Evolutionary conservation across 2,888 invertebrate genomes (phyloP).

Genomic region (Aphidoletes aphidimyza): DNA sequence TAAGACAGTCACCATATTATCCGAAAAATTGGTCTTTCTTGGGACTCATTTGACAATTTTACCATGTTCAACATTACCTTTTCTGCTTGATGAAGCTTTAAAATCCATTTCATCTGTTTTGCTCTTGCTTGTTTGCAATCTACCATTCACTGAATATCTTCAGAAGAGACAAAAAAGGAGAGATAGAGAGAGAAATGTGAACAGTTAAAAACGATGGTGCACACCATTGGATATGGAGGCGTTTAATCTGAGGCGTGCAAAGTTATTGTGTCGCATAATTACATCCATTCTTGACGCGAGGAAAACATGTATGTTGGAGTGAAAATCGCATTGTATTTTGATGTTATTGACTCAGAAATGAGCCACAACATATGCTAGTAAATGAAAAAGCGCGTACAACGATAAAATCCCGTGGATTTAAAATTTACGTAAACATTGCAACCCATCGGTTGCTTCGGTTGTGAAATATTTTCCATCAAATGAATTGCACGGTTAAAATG

Average conservation of each 20-base stretch:
- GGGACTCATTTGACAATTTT: constrained; percentile 40
- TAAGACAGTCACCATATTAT: neutral
- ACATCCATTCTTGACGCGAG: neutral
- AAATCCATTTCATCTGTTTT: constrained; percentile 26
- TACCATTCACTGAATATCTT: neutral
- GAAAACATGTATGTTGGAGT: neutral
- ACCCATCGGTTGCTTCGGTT: too few species aligned
- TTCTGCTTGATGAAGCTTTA: constrained; percentile 3
- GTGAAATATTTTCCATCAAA: too few species aligned
- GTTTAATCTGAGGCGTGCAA: constrained; percentile 2
- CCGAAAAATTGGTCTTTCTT: constrained; percentile 34
- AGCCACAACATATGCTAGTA: constrained; percentile 30
- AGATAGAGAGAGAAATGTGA: too few species aligned
- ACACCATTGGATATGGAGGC: neutral
- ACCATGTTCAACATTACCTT: constrained; percentile 43
- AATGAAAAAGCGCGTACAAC: neutral
- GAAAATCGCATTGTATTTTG: neutral
- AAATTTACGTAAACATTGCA: too few species aligned
- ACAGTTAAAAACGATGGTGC: too few species aligned
- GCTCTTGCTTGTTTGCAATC: neutral
- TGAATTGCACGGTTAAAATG: too few species aligned
- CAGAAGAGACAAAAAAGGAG: neutral
- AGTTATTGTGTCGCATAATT: constrained; percentile 16
- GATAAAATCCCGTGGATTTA: too few species aligned
- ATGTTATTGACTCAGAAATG: constrained; percentile 13